phyloP scores from a whole-genome alignment of 2,888 invertebrate genomes.

The Trachelus tabidus region DNA sequence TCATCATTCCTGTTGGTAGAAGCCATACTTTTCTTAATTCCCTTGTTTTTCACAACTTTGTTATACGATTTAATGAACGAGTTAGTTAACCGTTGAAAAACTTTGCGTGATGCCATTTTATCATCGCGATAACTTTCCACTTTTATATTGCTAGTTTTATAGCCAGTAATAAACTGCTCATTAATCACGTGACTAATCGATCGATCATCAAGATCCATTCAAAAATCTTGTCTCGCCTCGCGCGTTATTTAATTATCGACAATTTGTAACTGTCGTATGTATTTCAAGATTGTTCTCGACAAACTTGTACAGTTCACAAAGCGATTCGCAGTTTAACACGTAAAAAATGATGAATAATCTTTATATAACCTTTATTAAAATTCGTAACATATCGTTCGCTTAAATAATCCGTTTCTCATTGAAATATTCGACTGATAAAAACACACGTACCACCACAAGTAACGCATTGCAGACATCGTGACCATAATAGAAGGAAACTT shows the following conservation, averaged over 20 bases:
- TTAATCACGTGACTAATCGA: not conserved
- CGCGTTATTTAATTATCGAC: not conserved
- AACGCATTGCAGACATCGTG: not conserved
- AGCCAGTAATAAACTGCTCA: not conserved
- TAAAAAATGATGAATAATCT: not conserved
- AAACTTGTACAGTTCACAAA: too few relatives aligned
- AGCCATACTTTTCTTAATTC: not conserved
- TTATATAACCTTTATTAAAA: not conserved
- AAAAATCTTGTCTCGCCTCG: not conserved
- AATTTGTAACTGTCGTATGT: not conserved
- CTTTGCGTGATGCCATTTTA: not conserved
- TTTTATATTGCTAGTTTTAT: not conserved
- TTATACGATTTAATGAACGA: not conserved
- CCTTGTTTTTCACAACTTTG: not conserved
- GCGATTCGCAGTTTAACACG: not conserved
- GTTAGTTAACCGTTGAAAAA: not conserved
- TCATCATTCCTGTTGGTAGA: not conserved
- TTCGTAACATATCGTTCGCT: not conserved
- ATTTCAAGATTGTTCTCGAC: too few relatives aligned
- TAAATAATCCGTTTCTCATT: not conserved
- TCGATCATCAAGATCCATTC: not conserved
- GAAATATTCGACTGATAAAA: not conserved
- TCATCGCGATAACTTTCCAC: not conserved
- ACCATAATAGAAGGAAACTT: not conserved
- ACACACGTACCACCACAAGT: not conserved